A percentile compares a stretch with the other conserved stretches of the same genome.
Conservation (phyloP, 2,797 vertebrate species). For the Mormyrops attenuatus region DNA sequence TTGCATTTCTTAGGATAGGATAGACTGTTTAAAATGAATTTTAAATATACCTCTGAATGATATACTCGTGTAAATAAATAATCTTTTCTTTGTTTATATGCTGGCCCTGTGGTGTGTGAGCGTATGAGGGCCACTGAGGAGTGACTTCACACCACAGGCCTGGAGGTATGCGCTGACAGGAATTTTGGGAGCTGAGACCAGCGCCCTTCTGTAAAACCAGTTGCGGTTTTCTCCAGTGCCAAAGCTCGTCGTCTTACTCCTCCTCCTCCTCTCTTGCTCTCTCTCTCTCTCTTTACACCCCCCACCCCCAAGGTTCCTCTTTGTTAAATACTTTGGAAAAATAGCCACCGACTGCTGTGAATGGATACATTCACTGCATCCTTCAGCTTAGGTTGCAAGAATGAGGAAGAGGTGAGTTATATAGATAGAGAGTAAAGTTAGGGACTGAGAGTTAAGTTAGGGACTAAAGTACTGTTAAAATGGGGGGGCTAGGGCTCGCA, state of each 20-base stretch:
- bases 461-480: neutral
- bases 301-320: neutral
- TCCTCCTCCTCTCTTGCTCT: neutral
- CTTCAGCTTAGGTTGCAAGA: neutral
- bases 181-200: slow-evolving; percentile 19
- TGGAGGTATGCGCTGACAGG: slow-evolving; percentile 12
- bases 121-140: neutral
- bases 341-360: neutral
- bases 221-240: slow-evolving; percentile 27
- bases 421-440: neutral
- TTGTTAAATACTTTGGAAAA: neutral
- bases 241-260: slow-evolving; percentile 11
- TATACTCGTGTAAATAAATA: neutral
- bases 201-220: slow-evolving; percentile 23
- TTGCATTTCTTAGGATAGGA: neutral
- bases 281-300: neutral
- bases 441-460: neutral
- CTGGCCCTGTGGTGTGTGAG: neutral
- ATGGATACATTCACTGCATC: neutral
- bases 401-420: neutral
- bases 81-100: neutral
- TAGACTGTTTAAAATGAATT: neutral
- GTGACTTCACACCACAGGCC: neutral
- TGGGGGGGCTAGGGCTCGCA: neutral
- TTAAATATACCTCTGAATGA: neutral